phyloP scores from a whole-genome alignment of 2,888 invertebrate genomes.

The Brenthis daphne region DNA sequence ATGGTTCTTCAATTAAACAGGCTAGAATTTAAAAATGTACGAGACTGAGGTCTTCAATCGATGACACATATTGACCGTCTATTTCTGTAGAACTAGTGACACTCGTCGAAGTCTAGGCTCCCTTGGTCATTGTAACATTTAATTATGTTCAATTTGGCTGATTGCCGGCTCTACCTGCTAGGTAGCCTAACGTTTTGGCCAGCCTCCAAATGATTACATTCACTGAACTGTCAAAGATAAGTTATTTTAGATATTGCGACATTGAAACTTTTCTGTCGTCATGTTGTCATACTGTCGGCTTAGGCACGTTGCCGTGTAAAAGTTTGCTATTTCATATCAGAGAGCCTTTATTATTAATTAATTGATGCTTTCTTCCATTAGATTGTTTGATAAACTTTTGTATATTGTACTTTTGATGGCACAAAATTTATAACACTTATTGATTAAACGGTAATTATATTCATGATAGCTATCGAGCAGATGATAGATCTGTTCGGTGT shows the following conservation, averaged over 20 bases:
- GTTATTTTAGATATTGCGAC: conserved; percentile 78
- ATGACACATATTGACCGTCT: conserved; percentile 25
- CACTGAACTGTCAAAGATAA: conserved; percentile 80
- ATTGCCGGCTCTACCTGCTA: conserved; percentile 78
- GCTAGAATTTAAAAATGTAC: background rate
- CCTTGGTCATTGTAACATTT: conserved; percentile 75
- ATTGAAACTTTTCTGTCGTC: conserved; percentile 65
- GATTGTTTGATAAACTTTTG: too few relatives aligned
- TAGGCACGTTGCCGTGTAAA: conserved; percentile 23
- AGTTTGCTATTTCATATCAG: background rate
- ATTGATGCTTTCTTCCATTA: background rate
- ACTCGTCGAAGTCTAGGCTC: conserved; percentile 66
- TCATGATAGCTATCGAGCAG: background rate
- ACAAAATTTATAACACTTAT: background rate
- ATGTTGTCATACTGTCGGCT: conserved; percentile 41
- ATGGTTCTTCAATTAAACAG: too few relatives aligned
- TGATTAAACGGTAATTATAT: background rate
- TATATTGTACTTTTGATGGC: background rate
- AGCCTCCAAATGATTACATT: conserved; percentile 73
- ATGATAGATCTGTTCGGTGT: background rate
- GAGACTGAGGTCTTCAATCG: conserved; percentile 7
- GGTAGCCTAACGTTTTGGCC: conserved; percentile 69
- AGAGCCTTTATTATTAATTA: background rate
- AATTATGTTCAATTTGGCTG: conserved; percentile 77
- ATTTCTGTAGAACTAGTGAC: conserved; percentile 29